Conservation (phyloP, 2,113 vertebrate genomes). For the Mugil cephalus region DNA sequence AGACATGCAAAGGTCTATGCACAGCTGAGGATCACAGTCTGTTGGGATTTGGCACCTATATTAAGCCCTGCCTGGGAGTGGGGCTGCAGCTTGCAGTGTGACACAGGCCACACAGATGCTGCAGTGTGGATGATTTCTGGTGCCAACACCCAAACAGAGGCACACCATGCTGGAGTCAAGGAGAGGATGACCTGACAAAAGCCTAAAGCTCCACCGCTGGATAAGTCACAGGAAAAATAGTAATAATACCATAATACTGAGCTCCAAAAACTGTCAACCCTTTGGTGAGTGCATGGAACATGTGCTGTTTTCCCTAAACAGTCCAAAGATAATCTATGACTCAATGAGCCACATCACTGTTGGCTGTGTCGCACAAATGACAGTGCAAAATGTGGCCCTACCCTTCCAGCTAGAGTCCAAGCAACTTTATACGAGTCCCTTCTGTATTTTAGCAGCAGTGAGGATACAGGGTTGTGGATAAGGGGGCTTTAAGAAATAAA, state of each 20-base stretch:
- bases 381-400: conserved; percentile 19
- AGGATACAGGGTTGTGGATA: conserved; percentile 21
- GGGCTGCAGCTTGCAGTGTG: conserved; percentile 23
- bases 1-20: no score
- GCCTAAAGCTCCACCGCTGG: conserved; percentile 17
- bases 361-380: conserved; percentile 37
- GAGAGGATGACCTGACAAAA: conserved; percentile 53
- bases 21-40: not conserved
- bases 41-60: conserved; percentile 40
- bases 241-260: not conserved
- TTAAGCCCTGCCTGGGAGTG: conserved; percentile 34
- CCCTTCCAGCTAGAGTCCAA: conserved; percentile 12
- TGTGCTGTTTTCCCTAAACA: conserved; percentile 43
- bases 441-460: conserved; percentile 17
- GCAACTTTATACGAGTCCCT: not conserved
- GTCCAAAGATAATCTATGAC: conserved; percentile 60
- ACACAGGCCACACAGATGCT: conserved; percentile 55
- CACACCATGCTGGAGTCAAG: conserved; percentile 15
- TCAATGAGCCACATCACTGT: conserved; percentile 48
- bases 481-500: conserved; percentile 24
- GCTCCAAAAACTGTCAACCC: conserved; percentile 11
- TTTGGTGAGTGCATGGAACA: conserved; percentile 35
- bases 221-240: not conserved
- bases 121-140: conserved; percentile 39
- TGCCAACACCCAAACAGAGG: conserved; percentile 51